phyloP scores from a whole-genome alignment of 2,888 invertebrate species.

The Ischnus inquisitorius region DNA sequence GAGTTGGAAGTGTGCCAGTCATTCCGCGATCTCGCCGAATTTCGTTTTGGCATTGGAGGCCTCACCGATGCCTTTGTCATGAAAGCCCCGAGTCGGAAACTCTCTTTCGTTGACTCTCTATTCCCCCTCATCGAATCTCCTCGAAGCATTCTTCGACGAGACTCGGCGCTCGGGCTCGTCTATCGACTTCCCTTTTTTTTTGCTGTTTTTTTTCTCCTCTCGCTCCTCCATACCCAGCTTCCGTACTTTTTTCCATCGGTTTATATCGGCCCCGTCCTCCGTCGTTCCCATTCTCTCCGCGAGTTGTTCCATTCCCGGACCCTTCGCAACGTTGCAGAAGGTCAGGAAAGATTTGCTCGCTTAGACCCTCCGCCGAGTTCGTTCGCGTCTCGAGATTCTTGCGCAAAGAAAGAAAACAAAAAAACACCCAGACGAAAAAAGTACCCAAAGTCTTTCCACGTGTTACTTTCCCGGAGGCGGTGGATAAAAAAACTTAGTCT shows the following conservation, averaged over 20 bases:
- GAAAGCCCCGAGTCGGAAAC: conserved; percentile 44
- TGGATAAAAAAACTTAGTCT: background rate
- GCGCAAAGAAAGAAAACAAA: conserved; percentile 1
- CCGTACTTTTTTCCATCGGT: conserved; percentile 26
- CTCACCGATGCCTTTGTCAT: conserved; percentile 18
- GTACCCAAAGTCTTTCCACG: background rate
- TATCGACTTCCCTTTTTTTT: conserved; percentile 11
- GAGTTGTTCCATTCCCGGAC: conserved; percentile 40
- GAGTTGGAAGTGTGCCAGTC: conserved; percentile 64
- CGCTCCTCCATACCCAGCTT: conserved; percentile 21
- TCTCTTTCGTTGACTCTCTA: conserved; percentile 39
- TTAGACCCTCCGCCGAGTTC: conserved; percentile 1
- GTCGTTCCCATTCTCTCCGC: conserved; percentile 7
- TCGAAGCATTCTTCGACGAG: conserved; percentile 26
- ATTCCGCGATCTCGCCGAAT: conserved; percentile 57
- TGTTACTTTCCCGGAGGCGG: background rate
- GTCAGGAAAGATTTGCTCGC: conserved; percentile 21
- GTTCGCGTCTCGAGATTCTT: conserved; percentile 5
- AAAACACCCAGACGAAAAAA: background rate
- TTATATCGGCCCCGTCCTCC: conserved; percentile 17
- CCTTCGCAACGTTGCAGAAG: conserved; percentile 39
- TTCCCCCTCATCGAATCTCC: conserved; percentile 23
- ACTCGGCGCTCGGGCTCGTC: conserved; percentile 6
- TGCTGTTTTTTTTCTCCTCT: background rate
- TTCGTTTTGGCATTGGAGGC: conserved; percentile 54